A percentile compares a stretch with the other conserved stretches of the same genome.
Conservation (phyloP, 1,140 invertebrate genomes). For the Drosophila ogumai region DNA sequence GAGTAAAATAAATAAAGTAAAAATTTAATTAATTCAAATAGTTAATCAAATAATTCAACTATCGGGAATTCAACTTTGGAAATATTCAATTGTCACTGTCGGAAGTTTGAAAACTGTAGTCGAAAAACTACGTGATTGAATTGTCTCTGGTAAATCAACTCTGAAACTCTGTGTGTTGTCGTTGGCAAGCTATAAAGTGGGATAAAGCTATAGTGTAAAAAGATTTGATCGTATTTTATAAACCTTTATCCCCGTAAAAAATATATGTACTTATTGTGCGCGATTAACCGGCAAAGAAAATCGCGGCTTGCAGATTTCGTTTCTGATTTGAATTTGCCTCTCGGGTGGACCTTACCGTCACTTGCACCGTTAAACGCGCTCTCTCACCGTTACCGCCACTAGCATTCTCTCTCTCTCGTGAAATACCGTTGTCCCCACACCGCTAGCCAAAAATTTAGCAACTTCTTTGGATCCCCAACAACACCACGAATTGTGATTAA, state of each 20-base stretch:
- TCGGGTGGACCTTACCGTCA: constrained; percentile 27
- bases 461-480: neutral
- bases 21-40: constrained; percentile 9
- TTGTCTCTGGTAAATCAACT: neutral
- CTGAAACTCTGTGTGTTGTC: neutral
- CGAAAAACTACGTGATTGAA: neutral
- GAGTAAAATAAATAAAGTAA: constrained; percentile 1
- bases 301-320: constrained; percentile 23
- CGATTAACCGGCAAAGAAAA: constrained; percentile 15
- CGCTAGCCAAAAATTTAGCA: constrained; percentile 18
- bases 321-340: constrained; percentile 12
- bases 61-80: neutral
- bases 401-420: constrained; percentile 38
- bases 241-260: neutral
- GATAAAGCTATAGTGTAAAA: neutral
- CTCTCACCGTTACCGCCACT: constrained; percentile 18
- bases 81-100: neutral
- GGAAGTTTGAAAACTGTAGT: neutral
- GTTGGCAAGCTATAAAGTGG: neutral
- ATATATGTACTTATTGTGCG: constrained; percentile 1
- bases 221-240: neutral
- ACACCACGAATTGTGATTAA: constrained; percentile 28
- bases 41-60: neutral
- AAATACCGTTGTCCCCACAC: constrained; percentile 9
- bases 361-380: constrained; percentile 25